Evolutionary conservation across 2,888 invertebrate species (phyloP).

Genomic region (Perizoma flavofasciatum): DNA sequence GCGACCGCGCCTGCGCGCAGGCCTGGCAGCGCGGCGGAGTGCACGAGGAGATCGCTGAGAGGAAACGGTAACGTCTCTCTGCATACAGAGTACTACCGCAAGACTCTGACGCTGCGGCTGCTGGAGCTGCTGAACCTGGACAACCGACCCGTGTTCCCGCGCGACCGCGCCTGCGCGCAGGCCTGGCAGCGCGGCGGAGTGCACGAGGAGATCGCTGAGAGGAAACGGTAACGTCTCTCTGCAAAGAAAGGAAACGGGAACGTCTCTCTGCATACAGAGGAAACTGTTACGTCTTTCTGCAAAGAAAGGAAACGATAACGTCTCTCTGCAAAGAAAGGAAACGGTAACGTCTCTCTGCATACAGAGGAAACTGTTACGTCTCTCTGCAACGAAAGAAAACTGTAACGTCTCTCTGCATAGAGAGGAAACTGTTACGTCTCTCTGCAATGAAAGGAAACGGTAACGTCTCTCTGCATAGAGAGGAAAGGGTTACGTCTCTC

Average conservation of each 20-base stretch:
- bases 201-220: conserved; percentile 87
- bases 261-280: no score
- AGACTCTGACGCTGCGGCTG: conserved; percentile 89
- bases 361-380: conserved; percentile 77
- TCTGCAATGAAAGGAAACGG: conserved; percentile 84
- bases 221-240: conserved; percentile 71
- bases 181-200: conserved; percentile 93
- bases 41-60: conserved; percentile 87
- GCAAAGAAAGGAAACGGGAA: conserved; percentile 83
- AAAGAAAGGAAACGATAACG: conserved; percentile 82
- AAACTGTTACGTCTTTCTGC: conserved; percentile 59
- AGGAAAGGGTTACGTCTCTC: conserved; percentile 72
- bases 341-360: conserved; percentile 60
- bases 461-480: conserved; percentile 75
- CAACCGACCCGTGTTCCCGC: conserved; percentile 94
- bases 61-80: conserved; percentile 71
- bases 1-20: conserved; percentile 95
- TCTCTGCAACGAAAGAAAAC: conserved; percentile 84
- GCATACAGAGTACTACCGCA: no score
- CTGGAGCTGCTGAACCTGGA: conserved; percentile 93
- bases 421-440: conserved; percentile 76
- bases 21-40: conserved; percentile 93
- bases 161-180: conserved; percentile 95
- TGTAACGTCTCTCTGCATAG: conserved; percentile 72
- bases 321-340: conserved; percentile 83